These are phyloP conservation scores for Tenualosa thibaudeaui DNA, from an alignment of 2,797 vertebrate species.

Conservation along the genomic window DNA sequence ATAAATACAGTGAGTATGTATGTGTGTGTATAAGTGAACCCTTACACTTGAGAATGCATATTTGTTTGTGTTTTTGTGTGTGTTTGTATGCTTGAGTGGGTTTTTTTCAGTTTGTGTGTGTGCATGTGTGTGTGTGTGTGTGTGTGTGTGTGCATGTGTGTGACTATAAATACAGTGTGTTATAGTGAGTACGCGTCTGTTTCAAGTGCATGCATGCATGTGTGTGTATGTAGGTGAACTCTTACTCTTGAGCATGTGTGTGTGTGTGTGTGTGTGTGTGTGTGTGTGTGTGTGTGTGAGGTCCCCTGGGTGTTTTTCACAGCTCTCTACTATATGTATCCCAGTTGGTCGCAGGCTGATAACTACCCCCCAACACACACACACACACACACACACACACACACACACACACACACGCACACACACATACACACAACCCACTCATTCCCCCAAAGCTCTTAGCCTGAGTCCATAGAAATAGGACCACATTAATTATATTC, in stretches of 20 bases:
- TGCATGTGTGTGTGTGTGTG: background rate
- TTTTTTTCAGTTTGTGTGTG: too few species aligned
- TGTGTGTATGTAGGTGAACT: background rate
- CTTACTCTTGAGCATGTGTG: background rate
- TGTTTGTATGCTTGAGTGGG: too few species aligned
- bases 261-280: background rate
- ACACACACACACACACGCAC: background rate
- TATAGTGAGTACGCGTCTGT: too few species aligned
- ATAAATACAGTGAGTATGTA: background rate
- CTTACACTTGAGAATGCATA: background rate
- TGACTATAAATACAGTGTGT: too few species aligned
- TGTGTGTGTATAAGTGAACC: background rate
- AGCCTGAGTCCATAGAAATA: constrained; percentile 51
- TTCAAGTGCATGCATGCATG: too few species aligned
- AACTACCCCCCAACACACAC: constrained; percentile 4
- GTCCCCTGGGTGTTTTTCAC: background rate
- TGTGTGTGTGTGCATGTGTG: background rate
- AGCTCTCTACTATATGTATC: background rate
- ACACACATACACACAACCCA: background rate
- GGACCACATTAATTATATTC: constrained; percentile 57
- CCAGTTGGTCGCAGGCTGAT: constrained; percentile 12
- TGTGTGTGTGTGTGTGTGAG: constrained; percentile 9
- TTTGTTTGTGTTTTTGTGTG: too few species aligned
- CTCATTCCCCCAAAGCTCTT: constrained; percentile 34
- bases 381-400: background rate